Percentiles rank a stretch among this genome's conserved stretches.
These are phyloP conservation scores for Hylaeus volcanicus DNA, from an alignment of 1,140 invertebrate genomes.

Conservation along the genomic window DNA sequence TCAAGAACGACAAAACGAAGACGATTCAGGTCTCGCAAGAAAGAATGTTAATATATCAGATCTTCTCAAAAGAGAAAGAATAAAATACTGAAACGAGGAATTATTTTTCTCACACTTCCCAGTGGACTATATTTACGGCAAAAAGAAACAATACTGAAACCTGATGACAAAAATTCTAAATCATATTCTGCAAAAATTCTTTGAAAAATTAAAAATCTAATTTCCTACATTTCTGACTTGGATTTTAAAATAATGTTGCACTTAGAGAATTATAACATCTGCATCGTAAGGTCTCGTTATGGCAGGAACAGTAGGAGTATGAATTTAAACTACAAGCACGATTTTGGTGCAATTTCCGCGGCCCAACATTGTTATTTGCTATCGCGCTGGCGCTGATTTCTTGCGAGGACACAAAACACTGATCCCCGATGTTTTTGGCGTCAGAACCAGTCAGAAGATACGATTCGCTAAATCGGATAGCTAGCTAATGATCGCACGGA, in stretches of 20 bases:
- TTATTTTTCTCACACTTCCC: too few relatives aligned
- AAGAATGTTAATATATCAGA: slow-evolving; percentile 1
- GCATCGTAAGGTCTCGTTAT: neutral
- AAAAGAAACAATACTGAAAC: too few relatives aligned
- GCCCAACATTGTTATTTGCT: neutral
- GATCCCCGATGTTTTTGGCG: neutral
- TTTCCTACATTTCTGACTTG: neutral
- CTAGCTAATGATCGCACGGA: slow-evolving; percentile 5
- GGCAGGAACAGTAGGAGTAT: neutral
- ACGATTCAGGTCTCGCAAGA: neutral
- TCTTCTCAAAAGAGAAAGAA: too few relatives aligned
- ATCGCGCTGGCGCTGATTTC: neutral
- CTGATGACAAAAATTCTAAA: too few relatives aligned
- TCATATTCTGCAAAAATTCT: neutral
- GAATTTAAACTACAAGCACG: neutral
- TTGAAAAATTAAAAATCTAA: neutral
- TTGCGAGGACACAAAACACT: neutral
- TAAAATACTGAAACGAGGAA: too few relatives aligned
- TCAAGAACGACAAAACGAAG: neutral
- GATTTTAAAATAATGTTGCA: neutral
- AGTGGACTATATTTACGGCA: too few relatives aligned
- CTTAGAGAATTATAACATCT: neutral
- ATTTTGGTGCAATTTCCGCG: neutral
- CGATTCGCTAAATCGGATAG: slow-evolving; percentile 1
- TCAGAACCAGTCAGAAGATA: neutral